Conservation (phyloP, 1,140 invertebrate genomes). For the Bombus huntii region DNA sequence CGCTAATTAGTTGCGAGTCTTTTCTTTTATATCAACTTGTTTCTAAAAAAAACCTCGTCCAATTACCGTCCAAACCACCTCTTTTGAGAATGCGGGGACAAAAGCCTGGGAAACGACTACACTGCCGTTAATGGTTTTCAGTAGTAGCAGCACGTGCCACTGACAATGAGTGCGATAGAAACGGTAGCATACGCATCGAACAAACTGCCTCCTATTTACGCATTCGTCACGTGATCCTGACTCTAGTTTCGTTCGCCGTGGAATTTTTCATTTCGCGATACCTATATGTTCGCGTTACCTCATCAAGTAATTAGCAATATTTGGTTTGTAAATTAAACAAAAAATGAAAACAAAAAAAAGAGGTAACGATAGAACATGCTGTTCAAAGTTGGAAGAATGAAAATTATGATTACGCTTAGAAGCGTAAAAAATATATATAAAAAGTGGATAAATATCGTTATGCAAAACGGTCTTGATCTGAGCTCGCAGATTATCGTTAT, state of each 20-base stretch:
- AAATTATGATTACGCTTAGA: background rate
- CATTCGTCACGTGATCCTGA: constrained; percentile 23
- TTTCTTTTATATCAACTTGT: background rate
- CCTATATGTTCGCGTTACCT: background rate
- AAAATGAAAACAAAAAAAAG: background rate
- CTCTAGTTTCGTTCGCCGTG: background rate
- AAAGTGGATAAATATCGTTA: background rate
- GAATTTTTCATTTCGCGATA: background rate
- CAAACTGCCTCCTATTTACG: constrained; percentile 4
- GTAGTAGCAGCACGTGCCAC: constrained; percentile 21
- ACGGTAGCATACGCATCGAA: background rate
- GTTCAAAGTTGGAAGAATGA: background rate
- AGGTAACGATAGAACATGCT: background rate
- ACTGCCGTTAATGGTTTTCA: constrained; percentile 3
- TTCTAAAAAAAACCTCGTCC: background rate
- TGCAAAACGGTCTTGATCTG: background rate
- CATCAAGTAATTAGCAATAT: background rate
- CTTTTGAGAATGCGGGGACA: background rate
- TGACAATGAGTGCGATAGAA: constrained; percentile 14
- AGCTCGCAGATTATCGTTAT: background rate
- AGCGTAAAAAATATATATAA: background rate
- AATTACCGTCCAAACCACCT: background rate
- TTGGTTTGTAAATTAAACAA: background rate
- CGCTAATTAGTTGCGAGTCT: background rate
- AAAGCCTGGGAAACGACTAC: constrained; percentile 22